phyloP scores from a whole-genome alignment of 2,113 vertebrate genomes.

The Saccopteryx bilineata region DNA sequence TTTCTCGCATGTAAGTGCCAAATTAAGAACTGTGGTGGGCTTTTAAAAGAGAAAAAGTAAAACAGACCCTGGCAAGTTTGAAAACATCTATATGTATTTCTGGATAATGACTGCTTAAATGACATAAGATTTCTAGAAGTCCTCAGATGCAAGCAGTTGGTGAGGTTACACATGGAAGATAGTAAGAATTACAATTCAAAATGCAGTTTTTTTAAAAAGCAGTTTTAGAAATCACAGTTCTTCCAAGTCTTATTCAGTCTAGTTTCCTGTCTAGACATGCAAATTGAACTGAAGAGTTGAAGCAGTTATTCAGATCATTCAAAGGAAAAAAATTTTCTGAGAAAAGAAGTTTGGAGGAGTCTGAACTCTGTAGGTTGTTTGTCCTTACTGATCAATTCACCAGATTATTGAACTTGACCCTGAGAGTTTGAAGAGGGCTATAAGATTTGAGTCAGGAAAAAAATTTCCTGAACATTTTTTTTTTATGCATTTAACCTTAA shows the following conservation, averaged over 20 bases:
- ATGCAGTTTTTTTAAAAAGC: slow-evolving; percentile 15
- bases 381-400: slow-evolving; percentile 64
- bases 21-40: neutral
- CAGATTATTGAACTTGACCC: slow-evolving; percentile 42
- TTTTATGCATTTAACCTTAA: slow-evolving; percentile 17
- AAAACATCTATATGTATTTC: neutral
- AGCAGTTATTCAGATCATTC: slow-evolving; percentile 81
- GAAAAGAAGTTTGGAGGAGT: slow-evolving; percentile 24
- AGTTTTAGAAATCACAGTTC: slow-evolving; percentile 57
- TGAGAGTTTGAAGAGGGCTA: slow-evolving; percentile 1
- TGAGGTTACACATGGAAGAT: slow-evolving; percentile 10
- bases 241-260: slow-evolving; percentile 64
- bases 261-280: slow-evolving; percentile 81
- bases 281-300: slow-evolving; percentile 78
- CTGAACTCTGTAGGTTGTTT: slow-evolving; percentile 51
- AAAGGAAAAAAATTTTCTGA: slow-evolving; percentile 51
- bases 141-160: neutral
- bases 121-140: slow-evolving; percentile 36
- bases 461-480: slow-evolving; percentile 42
- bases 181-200: slow-evolving; percentile 62
- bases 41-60: slow-evolving; percentile 24
- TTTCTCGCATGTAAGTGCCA: slow-evolving; percentile 14
- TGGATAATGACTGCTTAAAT: slow-evolving; percentile 6
- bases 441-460: slow-evolving; percentile 61
- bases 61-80: slow-evolving; percentile 27